Conservation (phyloP, 2,888 invertebrate genomes). For the Calameuta pallipes region DNA sequence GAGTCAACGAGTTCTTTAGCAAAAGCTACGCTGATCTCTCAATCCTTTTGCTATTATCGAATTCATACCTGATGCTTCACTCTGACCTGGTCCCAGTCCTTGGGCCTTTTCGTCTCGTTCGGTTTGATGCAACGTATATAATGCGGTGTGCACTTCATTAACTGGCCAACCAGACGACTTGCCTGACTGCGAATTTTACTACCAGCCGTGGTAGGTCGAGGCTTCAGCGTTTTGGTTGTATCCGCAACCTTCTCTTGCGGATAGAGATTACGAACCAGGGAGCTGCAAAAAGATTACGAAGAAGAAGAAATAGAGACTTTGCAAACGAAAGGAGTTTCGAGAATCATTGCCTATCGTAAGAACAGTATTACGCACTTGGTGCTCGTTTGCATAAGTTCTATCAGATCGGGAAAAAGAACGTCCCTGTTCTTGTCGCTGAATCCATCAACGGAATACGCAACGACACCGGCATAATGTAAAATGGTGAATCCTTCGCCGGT, state of each 20-base stretch:
- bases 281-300: constrained; percentile 58
- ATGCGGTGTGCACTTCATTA: constrained; percentile 77
- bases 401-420: constrained; percentile 74
- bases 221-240: constrained; percentile 63
- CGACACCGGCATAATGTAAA: constrained; percentile 78
- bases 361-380: constrained; percentile 65
- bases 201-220: constrained; percentile 75
- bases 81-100: constrained; percentile 75
- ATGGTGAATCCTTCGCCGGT: constrained; percentile 71
- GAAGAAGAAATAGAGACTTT: constrained; percentile 4
- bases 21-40: no score
- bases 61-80: constrained; percentile 69
- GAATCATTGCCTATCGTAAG: no score
- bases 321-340: no score
- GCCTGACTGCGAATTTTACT: constrained; percentile 76
- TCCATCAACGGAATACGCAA: constrained; percentile 72
- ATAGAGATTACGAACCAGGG: constrained; percentile 71
- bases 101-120: constrained; percentile 75
- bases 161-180: constrained; percentile 73
- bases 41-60: no score
- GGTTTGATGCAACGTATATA: constrained; percentile 80
- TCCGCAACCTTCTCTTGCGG: constrained; percentile 68
- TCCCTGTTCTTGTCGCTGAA: constrained; percentile 79
- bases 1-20: no score
- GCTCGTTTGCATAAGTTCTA: constrained; percentile 75